Conservation (phyloP, 2,888 invertebrate species). For the Caenorhabditis angaria region DNA sequence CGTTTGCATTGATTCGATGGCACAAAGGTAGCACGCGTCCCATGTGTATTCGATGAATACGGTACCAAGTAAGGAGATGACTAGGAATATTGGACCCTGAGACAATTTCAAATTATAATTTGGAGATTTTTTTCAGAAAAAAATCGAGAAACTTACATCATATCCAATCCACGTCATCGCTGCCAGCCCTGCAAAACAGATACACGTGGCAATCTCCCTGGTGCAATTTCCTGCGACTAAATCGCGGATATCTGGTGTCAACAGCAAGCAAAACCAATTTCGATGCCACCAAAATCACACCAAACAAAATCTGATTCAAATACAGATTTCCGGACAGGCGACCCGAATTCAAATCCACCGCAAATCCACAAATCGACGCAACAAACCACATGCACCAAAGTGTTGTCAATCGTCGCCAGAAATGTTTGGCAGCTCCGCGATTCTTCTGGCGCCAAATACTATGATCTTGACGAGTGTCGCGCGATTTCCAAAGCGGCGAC, state of each 20-base stretch:
- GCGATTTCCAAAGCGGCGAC: conserved; percentile 69
- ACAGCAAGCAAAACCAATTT: conserved; percentile 53
- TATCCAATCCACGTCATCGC: background rate
- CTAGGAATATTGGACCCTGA: conserved; percentile 65
- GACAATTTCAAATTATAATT: too few relatives aligned
- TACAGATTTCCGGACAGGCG: conserved; percentile 62
- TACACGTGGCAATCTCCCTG: conserved; percentile 50
- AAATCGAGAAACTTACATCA: background rate
- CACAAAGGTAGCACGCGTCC: conserved; percentile 71
- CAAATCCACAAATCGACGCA: conserved; percentile 61
- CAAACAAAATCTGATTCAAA: conserved; percentile 63
- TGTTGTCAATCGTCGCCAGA: conserved; percentile 47
- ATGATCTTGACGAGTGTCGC: too few relatives aligned
- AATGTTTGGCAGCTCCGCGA: conserved; percentile 42
- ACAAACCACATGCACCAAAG: conserved; percentile 67
- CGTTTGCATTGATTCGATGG: conserved; percentile 69
- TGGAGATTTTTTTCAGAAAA: background rate
- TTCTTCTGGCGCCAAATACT: conserved; percentile 30
- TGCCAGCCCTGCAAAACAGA: conserved; percentile 51
- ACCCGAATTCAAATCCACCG: conserved; percentile 64
- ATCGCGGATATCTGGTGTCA: conserved; percentile 52
- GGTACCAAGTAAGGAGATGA: conserved; percentile 67
- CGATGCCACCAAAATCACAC: conserved; percentile 57
- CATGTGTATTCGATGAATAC: conserved; percentile 72
- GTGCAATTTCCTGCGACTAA: conserved; percentile 61